These are phyloP conservation scores for Oreonectes daqikongensis DNA, from an alignment of 2,797 vertebrate genomes.

Conservation along the genomic window DNA sequence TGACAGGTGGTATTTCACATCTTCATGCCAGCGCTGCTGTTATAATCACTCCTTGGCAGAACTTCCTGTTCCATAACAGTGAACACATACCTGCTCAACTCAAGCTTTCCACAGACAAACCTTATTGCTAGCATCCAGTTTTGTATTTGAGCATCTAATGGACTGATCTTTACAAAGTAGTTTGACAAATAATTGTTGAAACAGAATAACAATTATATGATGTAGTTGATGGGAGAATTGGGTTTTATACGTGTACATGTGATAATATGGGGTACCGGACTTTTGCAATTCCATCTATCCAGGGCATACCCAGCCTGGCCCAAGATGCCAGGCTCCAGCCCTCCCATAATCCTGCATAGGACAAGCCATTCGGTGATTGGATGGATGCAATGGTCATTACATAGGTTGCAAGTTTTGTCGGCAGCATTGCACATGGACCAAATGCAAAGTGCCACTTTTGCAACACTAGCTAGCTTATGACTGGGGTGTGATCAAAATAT, in stretches of 20 bases:
- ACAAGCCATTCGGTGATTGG: too few species aligned
- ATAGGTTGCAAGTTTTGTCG: slow-evolving; percentile 10
- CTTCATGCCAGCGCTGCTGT: background rate
- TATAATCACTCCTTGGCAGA: background rate
- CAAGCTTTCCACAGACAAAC: background rate
- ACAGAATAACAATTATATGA: slow-evolving; percentile 28
- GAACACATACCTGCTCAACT: background rate
- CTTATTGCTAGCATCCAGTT: slow-evolving; percentile 4
- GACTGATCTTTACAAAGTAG: slow-evolving; percentile 22
- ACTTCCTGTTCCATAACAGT: background rate
- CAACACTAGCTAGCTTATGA: background rate
- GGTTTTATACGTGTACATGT: slow-evolving; percentile 19
- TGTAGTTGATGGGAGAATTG: slow-evolving; percentile 19
- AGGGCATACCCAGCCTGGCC: too few species aligned
- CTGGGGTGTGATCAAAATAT: background rate
- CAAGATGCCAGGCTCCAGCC: too few species aligned
- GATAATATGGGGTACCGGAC: slow-evolving; percentile 25
- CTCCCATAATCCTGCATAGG: too few species aligned
- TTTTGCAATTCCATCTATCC: slow-evolving; percentile 1
- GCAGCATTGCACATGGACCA: slow-evolving; percentile 21
- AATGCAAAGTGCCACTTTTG: slow-evolving; percentile 20
- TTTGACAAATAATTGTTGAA: slow-evolving; percentile 37
- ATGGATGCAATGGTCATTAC: slow-evolving; percentile 19
- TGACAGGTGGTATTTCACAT: background rate
- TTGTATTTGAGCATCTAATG: slow-evolving; percentile 15